These are phyloP conservation scores for Homalodisca vitripennis DNA, from an alignment of 1,140 invertebrate genomes.

Conservation along the genomic window DNA sequence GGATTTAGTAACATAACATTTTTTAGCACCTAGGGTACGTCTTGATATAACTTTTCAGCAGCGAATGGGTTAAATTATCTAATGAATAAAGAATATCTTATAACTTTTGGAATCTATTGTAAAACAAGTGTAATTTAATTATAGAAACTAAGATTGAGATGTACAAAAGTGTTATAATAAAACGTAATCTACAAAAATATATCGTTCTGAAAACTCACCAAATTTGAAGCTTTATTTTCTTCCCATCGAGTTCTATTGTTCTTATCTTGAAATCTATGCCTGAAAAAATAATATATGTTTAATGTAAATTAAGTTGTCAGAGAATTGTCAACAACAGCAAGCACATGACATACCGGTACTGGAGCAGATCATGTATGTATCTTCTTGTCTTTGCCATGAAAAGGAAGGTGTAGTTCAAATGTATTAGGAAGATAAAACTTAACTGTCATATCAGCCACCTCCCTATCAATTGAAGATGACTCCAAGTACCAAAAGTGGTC, in stretches of 20 bases:
- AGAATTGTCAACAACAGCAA: no score
- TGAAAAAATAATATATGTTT: conserved; percentile 51
- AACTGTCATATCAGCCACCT: no score
- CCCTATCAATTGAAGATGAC: no score
- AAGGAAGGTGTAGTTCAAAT: no score
- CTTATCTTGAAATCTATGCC: conserved; percentile 99
- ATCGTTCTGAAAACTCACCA: conserved; percentile 68
- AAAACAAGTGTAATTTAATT: background rate
- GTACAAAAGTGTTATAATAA: background rate
- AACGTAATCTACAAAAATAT: conserved; percentile 6
- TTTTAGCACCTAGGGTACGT: no score
- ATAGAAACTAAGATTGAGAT: background rate
- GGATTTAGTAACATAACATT: no score
- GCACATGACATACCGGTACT: no score
- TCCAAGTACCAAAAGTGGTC: no score
- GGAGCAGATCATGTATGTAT: no score
- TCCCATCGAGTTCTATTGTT: conserved; percentile 96
- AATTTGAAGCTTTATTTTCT: conserved; percentile 98
- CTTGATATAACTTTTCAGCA: background rate
- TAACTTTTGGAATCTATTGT: background rate
- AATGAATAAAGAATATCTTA: background rate
- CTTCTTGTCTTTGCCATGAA: no score
- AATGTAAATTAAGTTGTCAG: no score
- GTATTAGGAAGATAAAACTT: no score
- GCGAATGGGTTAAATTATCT: background rate